A percentile compares a stretch with the other conserved stretches of the same genome.
phyloP scores from a whole-genome alignment of 2,113 vertebrate genomes.

The Oreochromis aureus region DNA sequence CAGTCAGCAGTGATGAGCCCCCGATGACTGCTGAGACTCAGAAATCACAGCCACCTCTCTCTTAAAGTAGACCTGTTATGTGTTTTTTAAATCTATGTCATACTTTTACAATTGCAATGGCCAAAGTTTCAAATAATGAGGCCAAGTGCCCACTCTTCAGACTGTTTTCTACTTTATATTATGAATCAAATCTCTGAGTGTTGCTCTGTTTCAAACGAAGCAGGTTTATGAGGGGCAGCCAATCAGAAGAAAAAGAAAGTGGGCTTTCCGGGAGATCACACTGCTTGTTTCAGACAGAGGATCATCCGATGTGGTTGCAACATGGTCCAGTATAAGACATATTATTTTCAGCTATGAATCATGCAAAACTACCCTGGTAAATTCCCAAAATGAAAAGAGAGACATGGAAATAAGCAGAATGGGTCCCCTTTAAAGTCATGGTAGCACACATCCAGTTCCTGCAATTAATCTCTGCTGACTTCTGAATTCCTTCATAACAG shows the following conservation, averaged over 20 bases:
- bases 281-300: neutral
- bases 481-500: neutral
- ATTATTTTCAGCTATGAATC: neutral
- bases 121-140: neutral
- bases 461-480: neutral
- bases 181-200: neutral
- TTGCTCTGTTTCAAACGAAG: neutral
- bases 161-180: neutral
- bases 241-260: neutral
- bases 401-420: neutral
- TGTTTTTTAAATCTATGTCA: neutral
- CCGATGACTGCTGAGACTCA: conserved; percentile 24
- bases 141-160: neutral
- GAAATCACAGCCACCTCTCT: conserved; percentile 37
- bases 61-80: neutral
- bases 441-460: neutral
- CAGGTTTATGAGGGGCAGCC: neutral
- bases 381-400: neutral
- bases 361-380: neutral
- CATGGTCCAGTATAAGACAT: neutral
- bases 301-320: neutral
- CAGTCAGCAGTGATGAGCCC: conserved; percentile 34
- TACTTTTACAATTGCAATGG: neutral
- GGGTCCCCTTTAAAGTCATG: neutral
- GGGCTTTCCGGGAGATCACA: neutral